A percentile compares a stretch with the other conserved stretches of the same genome.
Evolutionary conservation across 2,797 vertebrate genomes (phyloP).

Genomic region (Cichlasoma orientale): DNA sequence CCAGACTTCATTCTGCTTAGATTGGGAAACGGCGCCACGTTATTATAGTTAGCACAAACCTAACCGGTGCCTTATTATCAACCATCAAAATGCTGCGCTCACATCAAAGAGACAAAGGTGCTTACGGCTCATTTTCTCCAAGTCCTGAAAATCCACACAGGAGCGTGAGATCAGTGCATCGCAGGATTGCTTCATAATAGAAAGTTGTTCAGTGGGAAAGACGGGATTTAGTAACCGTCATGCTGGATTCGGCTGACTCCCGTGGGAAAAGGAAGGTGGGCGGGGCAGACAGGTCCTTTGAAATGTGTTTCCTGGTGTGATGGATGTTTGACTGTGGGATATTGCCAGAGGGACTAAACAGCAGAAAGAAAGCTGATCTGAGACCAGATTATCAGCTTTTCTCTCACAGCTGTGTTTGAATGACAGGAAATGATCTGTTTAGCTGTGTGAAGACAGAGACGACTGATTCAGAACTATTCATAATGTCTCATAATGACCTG

Average conservation of each 20-base stretch:
- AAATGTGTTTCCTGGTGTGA: background rate
- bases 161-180: background rate
- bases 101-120: background rate
- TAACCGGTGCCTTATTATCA: background rate
- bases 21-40: too few species aligned
- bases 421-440: background rate
- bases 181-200: constrained; percentile 37
- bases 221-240: constrained; percentile 38
- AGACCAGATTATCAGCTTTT: constrained; percentile 2
- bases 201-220: constrained; percentile 43
- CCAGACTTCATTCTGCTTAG: background rate
- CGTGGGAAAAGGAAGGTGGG: constrained; percentile 68
- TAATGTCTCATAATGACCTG: background rate
- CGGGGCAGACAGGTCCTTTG: background rate
- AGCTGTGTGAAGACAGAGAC: background rate
- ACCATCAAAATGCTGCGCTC: background rate
- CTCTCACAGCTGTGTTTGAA: background rate
- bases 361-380: background rate
- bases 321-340: background rate
- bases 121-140: background rate
- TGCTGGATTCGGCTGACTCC: constrained; percentile 51
- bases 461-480: background rate
- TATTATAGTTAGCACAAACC: too few species aligned
- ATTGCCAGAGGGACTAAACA: constrained; percentile 14
- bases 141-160: background rate